phyloP scores from a whole-genome alignment of 2,797 vertebrate species.

The Melanotaenia trifasciata region DNA sequence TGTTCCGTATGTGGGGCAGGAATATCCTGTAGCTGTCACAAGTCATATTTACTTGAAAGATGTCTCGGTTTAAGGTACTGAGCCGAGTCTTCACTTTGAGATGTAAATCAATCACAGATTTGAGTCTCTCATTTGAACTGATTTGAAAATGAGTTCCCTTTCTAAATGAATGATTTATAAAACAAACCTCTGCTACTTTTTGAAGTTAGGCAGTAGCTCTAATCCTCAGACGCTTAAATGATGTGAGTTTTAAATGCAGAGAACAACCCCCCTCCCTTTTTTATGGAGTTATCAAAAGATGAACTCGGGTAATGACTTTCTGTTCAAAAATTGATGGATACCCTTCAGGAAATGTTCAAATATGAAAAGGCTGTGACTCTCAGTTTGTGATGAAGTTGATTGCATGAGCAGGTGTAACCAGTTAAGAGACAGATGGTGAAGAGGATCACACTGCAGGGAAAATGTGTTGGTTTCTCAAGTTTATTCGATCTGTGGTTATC shows the following conservation, averaged over 20 bases:
- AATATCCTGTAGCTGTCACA: constrained; percentile 51
- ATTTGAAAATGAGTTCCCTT: constrained; percentile 17
- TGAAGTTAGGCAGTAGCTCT: constrained; percentile 28
- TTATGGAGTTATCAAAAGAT: constrained; percentile 52
- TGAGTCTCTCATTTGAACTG: constrained; percentile 37
- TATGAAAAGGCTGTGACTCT: constrained; percentile 15
- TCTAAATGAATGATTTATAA: constrained; percentile 57
- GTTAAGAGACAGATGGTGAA: constrained; percentile 53
- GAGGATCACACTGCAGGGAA: constrained; percentile 33
- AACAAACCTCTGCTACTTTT: constrained; percentile 49
- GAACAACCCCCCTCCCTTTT: background rate
- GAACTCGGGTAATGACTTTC: constrained; percentile 56
- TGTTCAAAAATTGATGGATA: constrained; percentile 58
- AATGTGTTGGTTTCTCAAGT: constrained; percentile 80
- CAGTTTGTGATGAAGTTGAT: constrained; percentile 43
- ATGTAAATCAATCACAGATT: constrained; percentile 51
- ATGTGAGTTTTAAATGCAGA: constrained; percentile 35
- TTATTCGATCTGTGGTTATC: constrained; percentile 92
- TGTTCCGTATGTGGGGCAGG: constrained; percentile 43
- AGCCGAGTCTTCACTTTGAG: constrained; percentile 49
- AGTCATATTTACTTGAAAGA: constrained; percentile 42
- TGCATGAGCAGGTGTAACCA: constrained; percentile 60
- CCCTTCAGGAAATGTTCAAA: constrained; percentile 57
- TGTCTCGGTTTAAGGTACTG: constrained; percentile 38
- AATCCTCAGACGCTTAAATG: constrained; percentile 33